Evolutionary conservation across 2,797 vertebrate genomes (phyloP).

Genomic region (Buceros bicornis): DNA sequence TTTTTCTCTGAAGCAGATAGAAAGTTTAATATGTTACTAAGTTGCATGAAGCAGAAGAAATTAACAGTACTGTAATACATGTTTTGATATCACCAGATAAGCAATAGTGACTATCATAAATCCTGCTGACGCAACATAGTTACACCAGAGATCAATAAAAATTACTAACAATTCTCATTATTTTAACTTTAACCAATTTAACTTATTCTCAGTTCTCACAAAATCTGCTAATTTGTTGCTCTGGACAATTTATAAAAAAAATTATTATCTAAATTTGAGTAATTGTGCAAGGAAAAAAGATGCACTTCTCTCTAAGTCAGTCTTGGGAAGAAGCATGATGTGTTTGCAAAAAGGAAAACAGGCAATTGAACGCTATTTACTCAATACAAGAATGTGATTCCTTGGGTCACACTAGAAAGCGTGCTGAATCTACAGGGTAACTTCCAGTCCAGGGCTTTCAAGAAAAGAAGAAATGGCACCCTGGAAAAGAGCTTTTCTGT

Average conservation of each 20-base stretch:
- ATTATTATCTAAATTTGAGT: not conserved
- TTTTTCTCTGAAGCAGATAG: not conserved
- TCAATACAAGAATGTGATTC: not conserved
- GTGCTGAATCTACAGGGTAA: not conserved
- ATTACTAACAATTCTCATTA: not conserved
- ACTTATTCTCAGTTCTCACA: not conserved
- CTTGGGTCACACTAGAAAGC: not conserved
- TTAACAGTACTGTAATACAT: not conserved
- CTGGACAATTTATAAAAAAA: not conserved
- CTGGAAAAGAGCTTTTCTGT: not conserved
- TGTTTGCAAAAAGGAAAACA: not conserved
- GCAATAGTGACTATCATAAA: not conserved
- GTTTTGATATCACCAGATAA: not conserved
- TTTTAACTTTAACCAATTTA: not conserved
- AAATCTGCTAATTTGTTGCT: not conserved
- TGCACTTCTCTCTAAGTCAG: not conserved
- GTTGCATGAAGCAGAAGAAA: not conserved
- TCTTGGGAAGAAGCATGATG: not conserved
- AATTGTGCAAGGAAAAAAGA: not conserved
- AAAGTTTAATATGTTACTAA: not conserved
- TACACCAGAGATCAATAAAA: not conserved
- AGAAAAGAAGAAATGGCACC: not conserved
- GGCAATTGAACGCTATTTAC: rapidly evolving
- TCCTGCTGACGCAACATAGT: not conserved
- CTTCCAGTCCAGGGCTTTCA: not conserved